These are phyloP conservation scores for Gnathonemus echidnorhynchus DNA, from an alignment of 2,113 vertebrate species.

Conservation along the genomic window DNA sequence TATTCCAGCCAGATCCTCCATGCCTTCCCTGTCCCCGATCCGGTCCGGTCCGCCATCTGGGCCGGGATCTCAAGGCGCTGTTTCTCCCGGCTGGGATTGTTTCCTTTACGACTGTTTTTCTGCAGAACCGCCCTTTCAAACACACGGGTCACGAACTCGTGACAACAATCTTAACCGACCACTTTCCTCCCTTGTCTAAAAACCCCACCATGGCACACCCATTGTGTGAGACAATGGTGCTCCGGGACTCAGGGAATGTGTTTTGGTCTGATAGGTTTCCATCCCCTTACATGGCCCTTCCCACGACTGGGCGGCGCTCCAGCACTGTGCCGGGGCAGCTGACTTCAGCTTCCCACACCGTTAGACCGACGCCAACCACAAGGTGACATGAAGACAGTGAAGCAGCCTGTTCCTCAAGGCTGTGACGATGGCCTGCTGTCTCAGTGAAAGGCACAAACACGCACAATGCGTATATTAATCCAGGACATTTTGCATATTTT, in stretches of 20 bases:
- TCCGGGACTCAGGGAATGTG: neutral
- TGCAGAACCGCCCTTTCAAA: neutral
- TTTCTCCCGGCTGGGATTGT: neutral
- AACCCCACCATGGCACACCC: neutral
- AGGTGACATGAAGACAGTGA: neutral
- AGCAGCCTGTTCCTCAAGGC: neutral
- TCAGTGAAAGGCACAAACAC: neutral
- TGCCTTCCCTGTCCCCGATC: neutral
- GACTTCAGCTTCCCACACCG: neutral
- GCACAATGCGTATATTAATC: neutral
- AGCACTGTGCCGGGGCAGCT: neutral
- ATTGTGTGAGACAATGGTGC: neutral
- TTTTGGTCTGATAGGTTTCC: neutral
- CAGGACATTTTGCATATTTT: neutral
- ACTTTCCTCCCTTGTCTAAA: slow-evolving; percentile 5
- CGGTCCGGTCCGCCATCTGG: neutral
- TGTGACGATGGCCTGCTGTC: neutral
- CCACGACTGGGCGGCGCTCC: neutral
- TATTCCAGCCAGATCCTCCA: neutral
- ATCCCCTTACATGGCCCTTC: neutral
- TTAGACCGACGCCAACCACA: neutral
- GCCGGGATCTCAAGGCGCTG: neutral
- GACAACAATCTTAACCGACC: slow-evolving; percentile 6
- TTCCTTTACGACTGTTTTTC: neutral
- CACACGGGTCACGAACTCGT: neutral